Evolutionary conservation across 2,888 invertebrate genomes (phyloP).

Genomic region (Lamellibrachia satsuma): DNA sequence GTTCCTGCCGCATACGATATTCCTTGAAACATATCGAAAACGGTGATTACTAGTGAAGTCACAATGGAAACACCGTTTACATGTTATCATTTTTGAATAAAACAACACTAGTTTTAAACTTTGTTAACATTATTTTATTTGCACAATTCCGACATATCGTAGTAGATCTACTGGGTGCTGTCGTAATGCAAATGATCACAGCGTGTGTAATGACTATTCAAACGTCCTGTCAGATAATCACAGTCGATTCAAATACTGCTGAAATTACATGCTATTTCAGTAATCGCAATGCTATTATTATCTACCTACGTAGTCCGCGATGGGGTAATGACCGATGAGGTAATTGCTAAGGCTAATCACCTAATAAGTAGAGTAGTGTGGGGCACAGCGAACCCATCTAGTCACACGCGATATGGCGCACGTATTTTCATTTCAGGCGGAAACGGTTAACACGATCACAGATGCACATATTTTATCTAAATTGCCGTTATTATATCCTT

Average conservation of each 20-base stretch:
- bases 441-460: too few relatives aligned
- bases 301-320: background rate
- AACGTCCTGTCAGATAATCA: background rate
- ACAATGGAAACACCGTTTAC: background rate
- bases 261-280: background rate
- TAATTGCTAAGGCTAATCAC: background rate
- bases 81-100: background rate
- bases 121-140: background rate
- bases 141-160: background rate
- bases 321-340: background rate
- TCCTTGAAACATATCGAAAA: background rate
- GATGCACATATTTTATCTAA: too few relatives aligned
- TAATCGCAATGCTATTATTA: background rate
- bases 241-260: background rate
- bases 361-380: background rate
- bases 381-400: too few relatives aligned
- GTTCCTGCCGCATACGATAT: background rate
- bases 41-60: background rate
- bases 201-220: background rate
- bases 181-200: background rate
- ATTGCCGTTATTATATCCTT: too few relatives aligned
- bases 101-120: background rate
- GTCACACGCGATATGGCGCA: too few relatives aligned
- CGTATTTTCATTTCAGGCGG: too few relatives aligned
- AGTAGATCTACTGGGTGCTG: background rate